phyloP scores from a whole-genome alignment of 2,797 vertebrate species.

The Gambelia wislizenii region DNA sequence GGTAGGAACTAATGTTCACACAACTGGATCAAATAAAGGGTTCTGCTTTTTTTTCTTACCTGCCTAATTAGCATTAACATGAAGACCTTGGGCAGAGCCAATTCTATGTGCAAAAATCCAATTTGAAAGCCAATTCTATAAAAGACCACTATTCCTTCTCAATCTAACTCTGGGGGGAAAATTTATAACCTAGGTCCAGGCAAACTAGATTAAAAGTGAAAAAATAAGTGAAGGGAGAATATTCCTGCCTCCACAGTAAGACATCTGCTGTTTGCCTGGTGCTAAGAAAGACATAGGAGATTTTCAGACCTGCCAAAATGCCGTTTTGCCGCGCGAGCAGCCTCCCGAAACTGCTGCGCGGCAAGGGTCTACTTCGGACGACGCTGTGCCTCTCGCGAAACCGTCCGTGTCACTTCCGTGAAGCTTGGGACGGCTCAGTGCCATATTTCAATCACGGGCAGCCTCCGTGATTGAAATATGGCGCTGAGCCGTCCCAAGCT shows the following conservation, averaged over 20 bases:
- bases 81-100: background rate
- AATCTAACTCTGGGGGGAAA: background rate
- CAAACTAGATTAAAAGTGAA: background rate
- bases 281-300: background rate
- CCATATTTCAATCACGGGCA: too few relatives aligned
- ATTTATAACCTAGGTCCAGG: background rate
- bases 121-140: background rate
- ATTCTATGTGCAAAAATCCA: conserved; percentile 12
- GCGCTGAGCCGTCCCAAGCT: too few relatives aligned
- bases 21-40: conserved; percentile 19
- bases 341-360: too few relatives aligned
- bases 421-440: too few relatives aligned
- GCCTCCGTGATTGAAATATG: too few relatives aligned
- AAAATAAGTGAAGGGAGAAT: background rate
- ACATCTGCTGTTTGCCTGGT: background rate
- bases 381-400: too few relatives aligned
- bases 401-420: too few relatives aligned
- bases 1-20: conserved; percentile 26
- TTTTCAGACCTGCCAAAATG: too few relatives aligned
- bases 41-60: conserved; percentile 12
- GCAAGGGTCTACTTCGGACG: too few relatives aligned
- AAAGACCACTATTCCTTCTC: background rate
- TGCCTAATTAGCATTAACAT: conserved; percentile 33
- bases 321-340: too few relatives aligned
- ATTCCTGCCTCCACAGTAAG: too few relatives aligned